phyloP scores from a whole-genome alignment of 2,888 invertebrate genomes.

The Hypercompe scribonia region DNA sequence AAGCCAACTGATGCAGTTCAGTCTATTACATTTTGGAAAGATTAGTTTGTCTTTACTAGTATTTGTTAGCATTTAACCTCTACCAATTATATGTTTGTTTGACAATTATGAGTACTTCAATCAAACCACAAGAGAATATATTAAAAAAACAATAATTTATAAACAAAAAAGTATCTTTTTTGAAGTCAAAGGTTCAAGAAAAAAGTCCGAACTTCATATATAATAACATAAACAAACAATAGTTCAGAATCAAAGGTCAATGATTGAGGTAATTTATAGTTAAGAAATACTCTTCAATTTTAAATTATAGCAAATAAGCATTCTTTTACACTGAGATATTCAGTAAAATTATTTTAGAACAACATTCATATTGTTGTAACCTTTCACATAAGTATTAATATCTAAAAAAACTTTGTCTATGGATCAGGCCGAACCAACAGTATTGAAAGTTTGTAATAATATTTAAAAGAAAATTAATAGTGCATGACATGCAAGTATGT shows the following conservation, averaged over 20 bases:
- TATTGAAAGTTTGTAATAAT: not conserved
- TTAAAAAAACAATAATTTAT: not conserved
- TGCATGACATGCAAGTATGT: not conserved
- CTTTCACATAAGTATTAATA: not conserved
- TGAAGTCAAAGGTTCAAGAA: too few species aligned
- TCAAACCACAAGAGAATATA: not conserved
- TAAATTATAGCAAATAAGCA: not conserved
- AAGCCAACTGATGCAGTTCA: too few species aligned
- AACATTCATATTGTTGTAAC: too few species aligned
- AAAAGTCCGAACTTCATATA: not conserved
- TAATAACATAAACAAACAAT: not conserved
- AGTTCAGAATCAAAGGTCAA: not conserved
- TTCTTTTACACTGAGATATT: not conserved
- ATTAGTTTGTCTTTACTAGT: too few species aligned
- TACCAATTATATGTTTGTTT: not conserved
- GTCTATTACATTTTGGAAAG: too few species aligned
- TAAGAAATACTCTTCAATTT: not conserved
- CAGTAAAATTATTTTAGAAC: not conserved
- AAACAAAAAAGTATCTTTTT: too few species aligned
- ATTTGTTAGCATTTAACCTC: too few species aligned
- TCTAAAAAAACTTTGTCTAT: not conserved
- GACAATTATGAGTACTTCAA: not conserved
- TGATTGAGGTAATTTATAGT: not conserved
- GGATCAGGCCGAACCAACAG: not conserved
- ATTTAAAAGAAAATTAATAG: constrained; percentile 5